Percentiles rank a stretch among this genome's conserved stretches.
phyloP scores from a whole-genome alignment of 2,888 invertebrate genomes.

The Patella depressa region DNA sequence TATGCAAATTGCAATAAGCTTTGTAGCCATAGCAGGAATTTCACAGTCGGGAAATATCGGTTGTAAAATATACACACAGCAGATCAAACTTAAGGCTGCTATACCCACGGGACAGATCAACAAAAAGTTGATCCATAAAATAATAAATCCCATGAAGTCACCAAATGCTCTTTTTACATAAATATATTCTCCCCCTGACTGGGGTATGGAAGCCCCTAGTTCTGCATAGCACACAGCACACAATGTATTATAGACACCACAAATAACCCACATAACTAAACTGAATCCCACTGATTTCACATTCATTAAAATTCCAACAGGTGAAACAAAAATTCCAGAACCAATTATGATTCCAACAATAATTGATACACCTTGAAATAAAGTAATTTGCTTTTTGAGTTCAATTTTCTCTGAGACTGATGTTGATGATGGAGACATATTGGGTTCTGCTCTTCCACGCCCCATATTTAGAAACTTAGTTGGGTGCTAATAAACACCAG shows the following conservation, averaged over 20 bases:
- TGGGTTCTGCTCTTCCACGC: too few species aligned
- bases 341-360: slow-evolving; percentile 95
- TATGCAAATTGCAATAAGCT: slow-evolving; percentile 59
- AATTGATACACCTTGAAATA: slow-evolving; percentile 90
- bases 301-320: slow-evolving; percentile 86
- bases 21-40: slow-evolving; percentile 54
- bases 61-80: slow-evolving; percentile 66
- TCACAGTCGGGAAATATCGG: slow-evolving; percentile 66
- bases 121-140: slow-evolving; percentile 67
- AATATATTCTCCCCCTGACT: slow-evolving; percentile 75
- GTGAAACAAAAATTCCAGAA: slow-evolving; percentile 95
- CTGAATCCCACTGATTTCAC: slow-evolving; percentile 83
- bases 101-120: slow-evolving; percentile 67
- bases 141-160: slow-evolving; percentile 65
- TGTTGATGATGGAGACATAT: too few species aligned
- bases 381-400: slow-evolving; percentile 88
- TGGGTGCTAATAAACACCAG: too few species aligned
- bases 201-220: slow-evolving; percentile 87
- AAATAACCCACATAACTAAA: slow-evolving; percentile 89
- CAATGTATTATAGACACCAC: slow-evolving; percentile 82
- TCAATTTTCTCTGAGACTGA: slow-evolving; percentile 69
- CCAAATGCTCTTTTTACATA: slow-evolving; percentile 68
- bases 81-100: slow-evolving; percentile 68
- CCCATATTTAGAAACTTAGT: too few species aligned
- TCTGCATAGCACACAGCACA: slow-evolving; percentile 93